These are phyloP conservation scores for Metellina segmentata DNA, from an alignment of 2,888 invertebrate species.

Conservation along the genomic window DNA sequence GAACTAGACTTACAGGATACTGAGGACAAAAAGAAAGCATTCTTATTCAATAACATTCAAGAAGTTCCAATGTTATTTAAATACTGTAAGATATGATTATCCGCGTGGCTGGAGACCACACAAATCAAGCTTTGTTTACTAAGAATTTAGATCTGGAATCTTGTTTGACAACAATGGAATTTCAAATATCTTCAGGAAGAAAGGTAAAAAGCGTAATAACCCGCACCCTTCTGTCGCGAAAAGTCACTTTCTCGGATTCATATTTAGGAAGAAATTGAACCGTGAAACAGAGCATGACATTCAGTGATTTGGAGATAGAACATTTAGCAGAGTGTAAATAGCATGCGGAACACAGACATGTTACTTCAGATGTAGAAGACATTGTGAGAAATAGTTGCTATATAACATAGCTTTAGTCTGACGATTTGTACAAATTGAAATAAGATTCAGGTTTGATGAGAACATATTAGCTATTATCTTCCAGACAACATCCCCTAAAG, in stretches of 20 bases:
- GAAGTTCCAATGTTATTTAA: background rate
- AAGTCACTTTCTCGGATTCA: conserved; percentile 53
- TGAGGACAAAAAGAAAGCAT: background rate
- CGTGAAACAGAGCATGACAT: conserved; percentile 54
- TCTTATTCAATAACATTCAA: background rate
- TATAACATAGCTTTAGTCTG: too few species aligned
- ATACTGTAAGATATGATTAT: conserved; percentile 23
- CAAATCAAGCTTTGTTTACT: conserved; percentile 5
- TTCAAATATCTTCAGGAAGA: conserved; percentile 20
- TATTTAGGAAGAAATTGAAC: conserved; percentile 16
- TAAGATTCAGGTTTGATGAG: too few species aligned
- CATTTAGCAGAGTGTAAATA: conserved; percentile 11
- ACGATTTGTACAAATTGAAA: too few species aligned
- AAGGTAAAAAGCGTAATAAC: conserved; percentile 33
- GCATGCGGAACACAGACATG: conserved; percentile 41
- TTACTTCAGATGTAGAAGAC: background rate
- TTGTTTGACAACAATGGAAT: conserved; percentile 31
- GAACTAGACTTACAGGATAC: too few species aligned
- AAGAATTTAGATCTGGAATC: conserved; percentile 4
- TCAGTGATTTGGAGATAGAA: conserved; percentile 34
- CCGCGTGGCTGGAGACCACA: conserved; percentile 8
- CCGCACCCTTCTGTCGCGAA: conserved; percentile 24
- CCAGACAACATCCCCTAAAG: too few species aligned
- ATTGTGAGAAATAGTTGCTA: background rate
- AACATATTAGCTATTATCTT: too few species aligned